Evolutionary conservation across 2,797 vertebrate species (phyloP).

Genomic region (Pagetopsis macropterus): DNA sequence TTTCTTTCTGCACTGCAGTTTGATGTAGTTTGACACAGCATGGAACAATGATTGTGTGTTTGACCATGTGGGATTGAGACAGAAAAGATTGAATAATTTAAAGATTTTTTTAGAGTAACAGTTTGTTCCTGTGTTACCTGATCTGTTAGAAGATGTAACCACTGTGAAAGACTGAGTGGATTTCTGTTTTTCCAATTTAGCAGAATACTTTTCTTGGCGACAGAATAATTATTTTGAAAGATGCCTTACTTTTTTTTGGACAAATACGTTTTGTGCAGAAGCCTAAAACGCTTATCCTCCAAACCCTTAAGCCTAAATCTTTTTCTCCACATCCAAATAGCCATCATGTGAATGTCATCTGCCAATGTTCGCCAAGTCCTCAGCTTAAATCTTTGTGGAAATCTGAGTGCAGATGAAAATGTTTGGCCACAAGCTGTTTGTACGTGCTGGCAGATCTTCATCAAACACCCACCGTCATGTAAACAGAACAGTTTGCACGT

Average conservation of each 20-base stretch:
- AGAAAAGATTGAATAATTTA: conserved; percentile 4
- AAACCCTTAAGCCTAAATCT: neutral
- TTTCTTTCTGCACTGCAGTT: neutral
- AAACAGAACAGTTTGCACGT: neutral
- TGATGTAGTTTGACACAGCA: conserved; percentile 17
- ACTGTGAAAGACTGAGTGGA: too few relatives aligned
- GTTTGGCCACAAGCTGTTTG: conserved; percentile 2
- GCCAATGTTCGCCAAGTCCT: neutral
- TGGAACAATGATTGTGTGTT: neutral
- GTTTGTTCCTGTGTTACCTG: too few relatives aligned
- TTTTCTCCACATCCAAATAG: neutral
- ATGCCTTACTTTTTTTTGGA: neutral
- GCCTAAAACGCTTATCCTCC: neutral
- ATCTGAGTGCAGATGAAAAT: neutral
- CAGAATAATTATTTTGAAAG: neutral
- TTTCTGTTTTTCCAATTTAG: too few relatives aligned
- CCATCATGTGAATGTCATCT: neutral
- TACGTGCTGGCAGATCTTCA: neutral
- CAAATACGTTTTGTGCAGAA: neutral
- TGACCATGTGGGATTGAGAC: conserved; percentile 9
- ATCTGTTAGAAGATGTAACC: too few relatives aligned
- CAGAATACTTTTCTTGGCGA: too few relatives aligned
- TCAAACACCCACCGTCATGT: neutral
- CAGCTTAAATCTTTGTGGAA: neutral
- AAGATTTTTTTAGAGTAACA: too few relatives aligned